These are phyloP conservation scores for Leptogaster cylindrica DNA, from an alignment of 2,888 invertebrate species.

Conservation along the genomic window DNA sequence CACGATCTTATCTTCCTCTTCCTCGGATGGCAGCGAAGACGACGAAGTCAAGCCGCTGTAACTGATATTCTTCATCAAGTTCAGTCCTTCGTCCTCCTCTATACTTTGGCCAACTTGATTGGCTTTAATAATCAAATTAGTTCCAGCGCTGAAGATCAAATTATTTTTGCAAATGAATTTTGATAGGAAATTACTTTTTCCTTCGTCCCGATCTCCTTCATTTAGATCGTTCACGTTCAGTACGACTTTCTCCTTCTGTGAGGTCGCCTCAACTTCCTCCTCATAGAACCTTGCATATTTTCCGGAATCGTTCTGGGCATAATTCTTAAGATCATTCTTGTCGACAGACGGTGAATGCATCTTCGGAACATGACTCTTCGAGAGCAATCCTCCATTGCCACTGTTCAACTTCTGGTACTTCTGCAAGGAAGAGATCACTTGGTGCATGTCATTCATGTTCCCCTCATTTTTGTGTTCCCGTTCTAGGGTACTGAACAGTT, in stretches of 20 bases:
- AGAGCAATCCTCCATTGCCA: not conserved
- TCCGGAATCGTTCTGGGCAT: not conserved
- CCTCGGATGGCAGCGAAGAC: slow-evolving; percentile 50
- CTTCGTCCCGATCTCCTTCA: slow-evolving; percentile 3
- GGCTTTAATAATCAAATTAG: slow-evolving; percentile 15
- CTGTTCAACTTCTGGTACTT: not conserved
- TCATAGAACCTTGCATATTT: not conserved
- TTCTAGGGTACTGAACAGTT: slow-evolving; percentile 55
- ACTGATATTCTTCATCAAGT: slow-evolving; percentile 48
- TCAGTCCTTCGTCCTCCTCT: slow-evolving; percentile 45
- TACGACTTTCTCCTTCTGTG: not conserved
- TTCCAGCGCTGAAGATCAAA: slow-evolving; percentile 39
- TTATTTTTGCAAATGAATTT: slow-evolving; percentile 43
- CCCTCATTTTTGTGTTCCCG: not conserved
- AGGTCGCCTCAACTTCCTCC: not conserved
- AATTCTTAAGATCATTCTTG: not conserved
- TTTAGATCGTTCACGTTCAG: too few relatives aligned
- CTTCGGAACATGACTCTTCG: not conserved
- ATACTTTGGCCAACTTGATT: slow-evolving; percentile 11
- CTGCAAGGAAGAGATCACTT: not conserved
- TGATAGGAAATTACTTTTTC: slow-evolving; percentile 30
- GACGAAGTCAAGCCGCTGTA: slow-evolving; percentile 49
- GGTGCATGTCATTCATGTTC: not conserved
- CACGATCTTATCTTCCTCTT: slow-evolving; percentile 47
- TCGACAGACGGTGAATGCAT: not conserved